Conservation (phyloP, 2,888 invertebrate species). For the Argynnis bischoffii region DNA sequence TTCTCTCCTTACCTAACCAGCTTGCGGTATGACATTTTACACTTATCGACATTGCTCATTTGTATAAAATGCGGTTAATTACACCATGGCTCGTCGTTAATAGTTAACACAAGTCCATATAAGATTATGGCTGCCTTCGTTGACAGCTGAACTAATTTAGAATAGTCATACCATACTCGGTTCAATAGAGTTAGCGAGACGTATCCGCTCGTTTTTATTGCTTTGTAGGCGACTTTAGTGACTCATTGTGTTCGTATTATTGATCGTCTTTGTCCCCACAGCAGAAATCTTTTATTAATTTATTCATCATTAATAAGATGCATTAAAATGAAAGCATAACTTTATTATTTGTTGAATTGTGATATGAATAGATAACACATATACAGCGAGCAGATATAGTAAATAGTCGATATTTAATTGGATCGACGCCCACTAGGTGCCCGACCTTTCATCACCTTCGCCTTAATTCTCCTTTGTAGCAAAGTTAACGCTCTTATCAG, state of each 20-base stretch:
- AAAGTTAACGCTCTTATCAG: slow-evolving; percentile 43
- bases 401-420: slow-evolving; percentile 25
- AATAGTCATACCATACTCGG: slow-evolving; percentile 51
- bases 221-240: slow-evolving; percentile 32
- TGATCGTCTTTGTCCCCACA: slow-evolving; percentile 26
- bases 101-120: slow-evolving; percentile 39
- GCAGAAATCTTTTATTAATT: slow-evolving; percentile 19
- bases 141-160: slow-evolving; percentile 56
- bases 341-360: neutral
- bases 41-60: slow-evolving; percentile 3
- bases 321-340: neutral
- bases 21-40: neutral
- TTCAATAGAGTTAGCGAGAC: slow-evolving; percentile 49
- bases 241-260: slow-evolving; percentile 35
- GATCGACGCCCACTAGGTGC: slow-evolving; percentile 21
- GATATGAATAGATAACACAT: neutral
- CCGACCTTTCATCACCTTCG: slow-evolving; percentile 39
- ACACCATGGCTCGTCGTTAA: neutral
- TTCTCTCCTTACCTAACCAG: neutral
- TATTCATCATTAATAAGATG: neutral
- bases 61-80: slow-evolving; percentile 8
- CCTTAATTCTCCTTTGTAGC: slow-evolving; percentile 29
- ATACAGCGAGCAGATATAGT: neutral
- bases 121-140: slow-evolving; percentile 50
- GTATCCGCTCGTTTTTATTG: slow-evolving; percentile 52